Evolutionary conservation across 2,888 invertebrate genomes (phyloP), one percentile per base, ranked within the genome.

Genomic region (Cephus runcator): DNA sequence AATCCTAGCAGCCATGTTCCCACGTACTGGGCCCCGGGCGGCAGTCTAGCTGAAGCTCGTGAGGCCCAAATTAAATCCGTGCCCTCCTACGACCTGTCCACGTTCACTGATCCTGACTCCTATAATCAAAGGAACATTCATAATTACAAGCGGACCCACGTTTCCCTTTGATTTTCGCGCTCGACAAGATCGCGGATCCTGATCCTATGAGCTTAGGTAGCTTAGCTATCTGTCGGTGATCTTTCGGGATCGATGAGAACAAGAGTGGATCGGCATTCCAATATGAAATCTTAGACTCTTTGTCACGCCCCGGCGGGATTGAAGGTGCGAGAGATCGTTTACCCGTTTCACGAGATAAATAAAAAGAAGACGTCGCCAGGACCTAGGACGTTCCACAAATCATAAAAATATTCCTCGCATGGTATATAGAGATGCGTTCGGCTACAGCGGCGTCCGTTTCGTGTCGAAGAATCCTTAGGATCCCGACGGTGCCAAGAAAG

Each of bases 21-120:
- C 90, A 89, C 89, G 89, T 90, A 89, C 84, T 86, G 83, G 86
- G 90, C 90, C 90, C 85, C 87, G 83, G 90, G 87, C 87, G 82
- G 83, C 83, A 86, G 87, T 88, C 88, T 88, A 87, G 87, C 87
- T 82, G 87, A 88, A 87, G 88, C 89, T 81, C 85, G 84, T 81
- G 82, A 83, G 88, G 88, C 87, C 89, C 89, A 90, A 90, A 90
- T 90, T 90, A 90, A 90, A 56, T 56, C 9, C 56, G 23, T 56
- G 56, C 56, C 56, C 56, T 56, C 56, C 56, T 56, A 56, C 56
- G 74, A 30, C 36, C 74, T 40, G 30, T 34, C 34, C 74, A 34
- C 74, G 31, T 71, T 34, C 84, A 82, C 79, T 78, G 81, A 80
- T 85, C 79, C 74, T 83, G 79, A 81, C 85, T 88, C 86, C 88